phyloP scores from a whole-genome alignment of 1,140 invertebrate genomes.

The Triops longicaudatus region DNA sequence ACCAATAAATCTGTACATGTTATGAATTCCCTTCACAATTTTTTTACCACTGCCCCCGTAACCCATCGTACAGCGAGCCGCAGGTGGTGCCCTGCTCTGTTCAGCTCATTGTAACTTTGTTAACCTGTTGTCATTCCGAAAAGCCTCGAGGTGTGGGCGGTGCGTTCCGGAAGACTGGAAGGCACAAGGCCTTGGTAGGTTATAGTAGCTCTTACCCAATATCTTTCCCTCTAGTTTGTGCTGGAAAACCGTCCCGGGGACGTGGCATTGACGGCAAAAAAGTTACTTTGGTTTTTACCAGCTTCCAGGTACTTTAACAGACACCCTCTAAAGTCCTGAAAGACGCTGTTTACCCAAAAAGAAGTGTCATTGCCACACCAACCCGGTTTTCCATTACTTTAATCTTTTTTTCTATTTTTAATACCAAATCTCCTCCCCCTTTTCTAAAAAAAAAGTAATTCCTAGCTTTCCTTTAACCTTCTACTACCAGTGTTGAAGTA shows the following conservation, averaged over 20 bases:
- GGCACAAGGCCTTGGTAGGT: constrained; percentile 13
- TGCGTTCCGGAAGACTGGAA: constrained; percentile 14
- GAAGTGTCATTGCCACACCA: constrained; percentile 3
- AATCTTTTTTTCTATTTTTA: background rate
- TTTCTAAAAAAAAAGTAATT: no score
- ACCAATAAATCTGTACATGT: no score
- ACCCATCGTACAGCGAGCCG: background rate
- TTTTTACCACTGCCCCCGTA: no score
- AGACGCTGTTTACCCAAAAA: background rate
- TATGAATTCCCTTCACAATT: no score
- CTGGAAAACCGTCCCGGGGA: background rate
- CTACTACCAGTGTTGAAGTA: no score
- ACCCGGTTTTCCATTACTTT: background rate
- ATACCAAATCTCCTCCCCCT: background rate
- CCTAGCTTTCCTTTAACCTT: no score
- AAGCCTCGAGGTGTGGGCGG: background rate
- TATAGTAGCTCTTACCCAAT: background rate
- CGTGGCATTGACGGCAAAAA: background rate
- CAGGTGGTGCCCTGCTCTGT: background rate
- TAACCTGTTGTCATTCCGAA: background rate
- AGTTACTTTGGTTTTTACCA: background rate
- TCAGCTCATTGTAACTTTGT: background rate
- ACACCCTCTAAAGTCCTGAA: background rate
- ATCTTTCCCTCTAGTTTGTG: background rate
- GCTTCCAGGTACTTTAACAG: background rate